Base-by-base conservation (phyloP, 2,888 invertebrate species). In the Caenorhabditis macrosperma region DNA sequence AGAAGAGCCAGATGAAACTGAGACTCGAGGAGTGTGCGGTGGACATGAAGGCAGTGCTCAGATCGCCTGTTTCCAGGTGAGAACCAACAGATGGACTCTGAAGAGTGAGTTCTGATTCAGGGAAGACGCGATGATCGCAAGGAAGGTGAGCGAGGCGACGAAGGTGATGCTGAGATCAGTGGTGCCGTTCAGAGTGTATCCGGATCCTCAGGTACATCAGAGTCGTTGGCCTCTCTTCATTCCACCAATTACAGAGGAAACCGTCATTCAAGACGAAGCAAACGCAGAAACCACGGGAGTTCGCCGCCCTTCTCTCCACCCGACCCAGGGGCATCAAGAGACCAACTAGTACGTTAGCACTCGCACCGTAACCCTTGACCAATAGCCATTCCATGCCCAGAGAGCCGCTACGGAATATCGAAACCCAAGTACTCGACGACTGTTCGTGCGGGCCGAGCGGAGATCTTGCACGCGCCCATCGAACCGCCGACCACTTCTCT, bases 101-200 rank as follows among this genome's bases (percentile, higher is more conserved):
- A 20, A 35, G 1, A 55, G 7, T n/a, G 63, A n/a, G 6, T 35
- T 4, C 0, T 35, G n/a, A 55, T 76, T 46, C 48, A 77, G 68
- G 33, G 79, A 79, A 60, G 79, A 79, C 38, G 69, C 64, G 4
- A 75, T 69, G 55, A 79, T 79, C 33, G 79, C 79, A 7, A 50
- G 55, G 41, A 66, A 79, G 69, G 75, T 79, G 7, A 64, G 55
- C 4, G 64, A 79, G 15, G 63, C 68, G 10, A 66, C 79, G 2
- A 68, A 75, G 26, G 63, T 66, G 20, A 55, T 79, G 57, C 28
- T 79, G 35, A 69, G 59, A 66, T 66, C 75, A n/a, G 75, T 79
- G 10, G 69, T 79, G n/a, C 79, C 79, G 9, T 79, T 79, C 24
- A 48, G 75, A 54, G 54, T 79, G 12, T 69, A 59, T 59, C 78